Percentiles rank a stretch among this genome's conserved stretches.
phyloP scores from a whole-genome alignment of 2,888 invertebrate genomes.

The Troides helena region DNA sequence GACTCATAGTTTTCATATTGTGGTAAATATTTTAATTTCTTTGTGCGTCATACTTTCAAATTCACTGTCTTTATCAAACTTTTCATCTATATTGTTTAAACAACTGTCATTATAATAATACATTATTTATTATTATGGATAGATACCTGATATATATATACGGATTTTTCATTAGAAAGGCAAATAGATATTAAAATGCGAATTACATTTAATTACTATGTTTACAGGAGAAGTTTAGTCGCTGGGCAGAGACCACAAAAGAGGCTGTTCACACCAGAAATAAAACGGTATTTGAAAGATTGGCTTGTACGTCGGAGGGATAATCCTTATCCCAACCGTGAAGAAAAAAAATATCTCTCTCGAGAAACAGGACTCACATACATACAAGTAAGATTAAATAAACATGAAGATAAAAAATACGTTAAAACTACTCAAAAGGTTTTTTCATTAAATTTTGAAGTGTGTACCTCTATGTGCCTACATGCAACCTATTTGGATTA shows the following conservation, averaged over 20 bases:
- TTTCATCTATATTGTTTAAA: constrained; percentile 2
- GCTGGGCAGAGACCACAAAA: constrained; percentile 84
- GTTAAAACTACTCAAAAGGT: constrained; percentile 19
- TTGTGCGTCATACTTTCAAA: constrained; percentile 65
- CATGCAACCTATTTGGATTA: constrained; percentile 74
- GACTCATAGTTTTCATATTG: constrained; percentile 69
- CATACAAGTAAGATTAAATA: constrained; percentile 81
- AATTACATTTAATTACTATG: constrained; percentile 17
- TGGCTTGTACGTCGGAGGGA: constrained; percentile 88
- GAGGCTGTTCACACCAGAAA: constrained; percentile 88
- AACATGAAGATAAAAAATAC: constrained; percentile 25
- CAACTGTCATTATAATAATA: background rate
- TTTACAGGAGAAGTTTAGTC: constrained; percentile 77
- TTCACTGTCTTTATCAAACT: constrained; percentile 31
- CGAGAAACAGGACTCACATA: constrained; percentile 88
- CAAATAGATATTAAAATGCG: background rate
- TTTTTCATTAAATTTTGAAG: constrained; percentile 32
- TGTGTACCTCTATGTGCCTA: constrained; percentile 56
- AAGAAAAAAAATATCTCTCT: constrained; percentile 87
- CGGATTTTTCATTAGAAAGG: background rate
- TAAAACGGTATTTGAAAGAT: constrained; percentile 87
- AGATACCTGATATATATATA: too few species aligned
- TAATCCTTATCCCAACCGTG: constrained; percentile 88
- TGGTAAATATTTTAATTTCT: constrained; percentile 55
- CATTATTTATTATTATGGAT: background rate